Evolutionary conservation across 1,140 invertebrate genomes (phyloP).

Genomic region (Elysia chlorotica): DNA sequence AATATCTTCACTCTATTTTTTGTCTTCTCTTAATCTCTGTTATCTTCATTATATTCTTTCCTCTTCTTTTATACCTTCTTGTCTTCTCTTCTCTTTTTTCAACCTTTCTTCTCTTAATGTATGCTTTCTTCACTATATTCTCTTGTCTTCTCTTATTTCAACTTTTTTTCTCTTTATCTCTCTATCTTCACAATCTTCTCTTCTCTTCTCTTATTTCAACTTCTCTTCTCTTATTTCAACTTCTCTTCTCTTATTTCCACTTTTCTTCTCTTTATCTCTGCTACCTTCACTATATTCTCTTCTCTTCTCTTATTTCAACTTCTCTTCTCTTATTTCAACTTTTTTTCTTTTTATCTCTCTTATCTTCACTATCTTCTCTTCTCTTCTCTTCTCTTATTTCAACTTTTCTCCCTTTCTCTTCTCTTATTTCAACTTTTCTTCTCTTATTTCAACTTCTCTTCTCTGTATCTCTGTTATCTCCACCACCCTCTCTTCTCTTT

Average conservation of each 20-base stretch:
- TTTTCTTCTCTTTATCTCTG: neutral
- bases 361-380: neutral
- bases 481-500: neutral
- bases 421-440: neutral
- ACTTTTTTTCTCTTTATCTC: too few relatives aligned
- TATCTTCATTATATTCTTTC: too few relatives aligned
- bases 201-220: too few relatives aligned
- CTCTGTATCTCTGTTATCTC: neutral
- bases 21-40: too few relatives aligned
- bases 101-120: too few relatives aligned
- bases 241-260: neutral
- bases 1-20: too few relatives aligned
- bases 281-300: neutral
- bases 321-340: neutral
- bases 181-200: too few relatives aligned
- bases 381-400: neutral
- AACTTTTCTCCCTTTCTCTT: neutral
- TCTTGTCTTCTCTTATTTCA: too few relatives aligned
- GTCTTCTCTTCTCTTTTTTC: too few relatives aligned
- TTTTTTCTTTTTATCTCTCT: conserved; percentile 11
- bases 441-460: neutral
- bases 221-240: neutral
- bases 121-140: too few relatives aligned
- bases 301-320: neutral
- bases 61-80: too few relatives aligned